Conservation (phyloP, 2,797 vertebrate genomes). For the Tachyglossus aculeatus region DNA sequence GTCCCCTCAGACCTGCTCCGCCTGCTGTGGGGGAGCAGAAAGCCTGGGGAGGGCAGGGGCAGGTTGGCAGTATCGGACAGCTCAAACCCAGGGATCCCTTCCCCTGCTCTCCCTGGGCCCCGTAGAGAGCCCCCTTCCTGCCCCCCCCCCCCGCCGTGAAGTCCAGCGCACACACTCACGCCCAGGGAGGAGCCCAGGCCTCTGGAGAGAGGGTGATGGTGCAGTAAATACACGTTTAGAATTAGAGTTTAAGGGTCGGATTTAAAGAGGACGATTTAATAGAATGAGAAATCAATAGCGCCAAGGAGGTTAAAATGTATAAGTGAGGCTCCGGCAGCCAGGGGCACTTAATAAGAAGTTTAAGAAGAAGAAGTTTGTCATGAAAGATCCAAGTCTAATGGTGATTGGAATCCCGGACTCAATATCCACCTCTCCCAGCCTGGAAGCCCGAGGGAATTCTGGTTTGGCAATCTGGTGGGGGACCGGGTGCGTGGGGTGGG, state of each 20-base stretch:
- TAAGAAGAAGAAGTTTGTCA: neutral
- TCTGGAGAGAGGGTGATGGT: neutral
- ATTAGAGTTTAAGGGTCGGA: neutral
- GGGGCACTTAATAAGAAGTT: slow-evolving; percentile 31
- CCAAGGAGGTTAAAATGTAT: slow-evolving; percentile 32
- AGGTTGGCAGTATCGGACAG: too few relatives aligned
- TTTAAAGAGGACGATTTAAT: slow-evolving; percentile 23
- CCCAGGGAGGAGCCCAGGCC: neutral
- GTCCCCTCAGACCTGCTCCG: too few relatives aligned
- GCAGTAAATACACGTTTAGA: neutral
- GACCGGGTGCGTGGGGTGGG: too few relatives aligned
- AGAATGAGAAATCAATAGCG: slow-evolving; percentile 46
- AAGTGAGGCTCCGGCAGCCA: slow-evolving; percentile 19
- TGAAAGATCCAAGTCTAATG: accelerated
- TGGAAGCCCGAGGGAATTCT: neutral
- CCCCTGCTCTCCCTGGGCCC: too few relatives aligned
- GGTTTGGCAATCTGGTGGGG: neutral
- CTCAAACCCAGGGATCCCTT: neutral
- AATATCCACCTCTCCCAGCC: too few relatives aligned
- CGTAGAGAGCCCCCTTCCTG: accelerated
- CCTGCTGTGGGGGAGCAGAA: neutral
- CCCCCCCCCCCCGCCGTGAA: too few relatives aligned
- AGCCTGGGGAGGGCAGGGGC: neutral
- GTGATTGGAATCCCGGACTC: accelerated
- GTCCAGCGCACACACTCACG: too few relatives aligned